A percentile compares a stretch with the other conserved stretches of the same genome.
Evolutionary conservation across 1,140 invertebrate genomes (phyloP).

Genomic region (Trachymyrmex septentrionalis): DNA sequence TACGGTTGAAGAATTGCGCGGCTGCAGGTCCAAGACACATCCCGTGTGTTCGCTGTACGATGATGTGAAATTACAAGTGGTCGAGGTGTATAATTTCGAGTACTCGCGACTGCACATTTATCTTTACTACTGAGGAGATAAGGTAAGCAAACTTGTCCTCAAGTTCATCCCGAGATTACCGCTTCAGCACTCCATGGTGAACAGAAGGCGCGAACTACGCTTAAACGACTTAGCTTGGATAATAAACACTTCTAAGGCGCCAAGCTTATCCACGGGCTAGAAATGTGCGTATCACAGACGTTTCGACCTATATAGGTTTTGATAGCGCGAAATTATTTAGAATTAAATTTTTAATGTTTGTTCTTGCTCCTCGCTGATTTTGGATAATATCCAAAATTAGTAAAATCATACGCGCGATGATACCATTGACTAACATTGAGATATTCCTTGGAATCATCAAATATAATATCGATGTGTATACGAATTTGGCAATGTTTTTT

Average conservation of each 20-base stretch:
- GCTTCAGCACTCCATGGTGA: not conserved
- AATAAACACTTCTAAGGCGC: not conserved
- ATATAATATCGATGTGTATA: not conserved
- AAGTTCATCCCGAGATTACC: not conserved
- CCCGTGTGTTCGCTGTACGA: not conserved
- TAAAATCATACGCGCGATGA: not conserved
- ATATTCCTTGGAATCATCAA: not conserved
- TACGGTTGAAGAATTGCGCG: not conserved
- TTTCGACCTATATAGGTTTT: conserved; percentile 7
- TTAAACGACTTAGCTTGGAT: not conserved
- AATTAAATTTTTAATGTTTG: too few species aligned
- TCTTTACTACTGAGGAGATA: conserved; percentile 7
- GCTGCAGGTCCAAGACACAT: not conserved
- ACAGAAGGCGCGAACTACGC: not conserved
- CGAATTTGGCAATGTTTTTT: not conserved
- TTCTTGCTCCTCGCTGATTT: not conserved
- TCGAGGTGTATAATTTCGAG: conserved; percentile 36
- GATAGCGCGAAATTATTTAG: not conserved
- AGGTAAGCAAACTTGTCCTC: not conserved
- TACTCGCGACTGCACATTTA: conserved; percentile 23
- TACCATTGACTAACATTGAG: not conserved
- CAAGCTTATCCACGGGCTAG: not conserved
- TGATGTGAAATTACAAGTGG: conserved; percentile 9
- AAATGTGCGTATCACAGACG: conserved; percentile 34
- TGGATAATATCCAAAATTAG: not conserved